Evolutionary conservation across 1,140 invertebrate genomes (phyloP).

Genomic region (Camponotus vicinus): DNA sequence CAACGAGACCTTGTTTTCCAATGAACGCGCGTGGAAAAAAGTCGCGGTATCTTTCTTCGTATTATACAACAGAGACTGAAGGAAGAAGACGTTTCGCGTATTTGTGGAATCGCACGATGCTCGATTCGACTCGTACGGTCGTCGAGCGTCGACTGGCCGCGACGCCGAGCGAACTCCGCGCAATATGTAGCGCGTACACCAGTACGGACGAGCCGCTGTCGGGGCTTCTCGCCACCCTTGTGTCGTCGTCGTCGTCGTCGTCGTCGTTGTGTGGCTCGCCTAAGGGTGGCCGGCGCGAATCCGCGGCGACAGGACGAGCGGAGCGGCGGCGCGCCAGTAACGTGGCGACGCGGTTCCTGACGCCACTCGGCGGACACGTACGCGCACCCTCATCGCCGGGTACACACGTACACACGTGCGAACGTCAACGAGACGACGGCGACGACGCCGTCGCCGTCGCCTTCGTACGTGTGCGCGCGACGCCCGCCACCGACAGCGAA

Average conservation of each 20-base stretch:
- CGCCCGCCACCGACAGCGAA: background rate
- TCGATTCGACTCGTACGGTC: conserved; percentile 64
- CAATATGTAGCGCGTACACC: conserved; percentile 66
- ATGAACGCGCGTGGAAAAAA: conserved; percentile 1
- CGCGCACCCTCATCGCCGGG: background rate
- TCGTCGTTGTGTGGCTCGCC: conserved; percentile 3
- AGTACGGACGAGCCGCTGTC: conserved; percentile 38
- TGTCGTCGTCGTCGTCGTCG: too few relatives aligned
- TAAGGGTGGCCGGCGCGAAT: conserved; percentile 68
- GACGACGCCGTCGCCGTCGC: background rate
- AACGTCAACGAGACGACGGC: background rate
- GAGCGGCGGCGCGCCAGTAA: conserved; percentile 74
- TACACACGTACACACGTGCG: background rate
- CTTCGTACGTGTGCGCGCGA: conserved; percentile 2
- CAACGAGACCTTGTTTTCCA: conserved; percentile 5
- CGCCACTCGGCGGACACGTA: conserved; percentile 76
- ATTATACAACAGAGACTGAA: background rate
- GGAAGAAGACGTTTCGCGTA: background rate
- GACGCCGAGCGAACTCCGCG: conserved; percentile 43
- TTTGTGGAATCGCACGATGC: conserved; percentile 33
- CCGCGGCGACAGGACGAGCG: conserved; percentile 73
- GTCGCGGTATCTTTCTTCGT: background rate
- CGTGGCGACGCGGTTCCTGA: conserved; percentile 81
- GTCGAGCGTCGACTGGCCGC: conserved; percentile 70
- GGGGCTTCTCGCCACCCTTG: conserved; percentile 56